These are phyloP conservation scores for Hyperoplus lanceolatus DNA, from an alignment of 2,797 vertebrate species.

Conservation along the genomic window DNA sequence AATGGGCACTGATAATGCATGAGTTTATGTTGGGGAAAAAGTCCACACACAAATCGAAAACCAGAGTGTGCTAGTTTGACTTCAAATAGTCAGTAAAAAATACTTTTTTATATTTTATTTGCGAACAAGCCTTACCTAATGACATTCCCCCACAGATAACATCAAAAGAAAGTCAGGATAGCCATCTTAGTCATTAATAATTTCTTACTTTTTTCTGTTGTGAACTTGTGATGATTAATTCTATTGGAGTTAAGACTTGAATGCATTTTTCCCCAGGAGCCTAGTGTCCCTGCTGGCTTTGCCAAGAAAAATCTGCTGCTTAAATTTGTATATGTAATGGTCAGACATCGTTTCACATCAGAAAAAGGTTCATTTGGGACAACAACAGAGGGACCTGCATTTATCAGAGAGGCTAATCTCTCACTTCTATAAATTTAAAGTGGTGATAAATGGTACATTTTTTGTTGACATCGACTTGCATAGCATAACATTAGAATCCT, in stretches of 20 bases:
- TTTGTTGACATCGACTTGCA: conserved; percentile 55
- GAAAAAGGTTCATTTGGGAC: conserved; percentile 73
- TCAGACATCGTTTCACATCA: conserved; percentile 74
- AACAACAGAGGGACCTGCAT: conserved; percentile 71
- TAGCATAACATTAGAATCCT: conserved; percentile 35
- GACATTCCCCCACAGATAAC: conserved; percentile 9
- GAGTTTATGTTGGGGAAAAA: conserved; percentile 15
- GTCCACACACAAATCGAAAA: conserved; percentile 13
- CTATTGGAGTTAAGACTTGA: conserved; percentile 69
- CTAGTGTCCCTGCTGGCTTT: conserved; percentile 68
- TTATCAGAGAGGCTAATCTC: conserved; percentile 69
- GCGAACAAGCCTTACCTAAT: too few species aligned
- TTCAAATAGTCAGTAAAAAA: too few species aligned
- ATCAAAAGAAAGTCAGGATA: conserved; percentile 28
- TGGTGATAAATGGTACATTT: conserved; percentile 67
- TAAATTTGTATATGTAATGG: conserved; percentile 76
- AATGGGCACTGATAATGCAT: conserved; percentile 45
- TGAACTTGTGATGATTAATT: conserved; percentile 78
- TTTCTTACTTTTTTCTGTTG: conserved; percentile 4
- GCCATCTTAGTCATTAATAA: too few species aligned
- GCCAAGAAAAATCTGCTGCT: conserved; percentile 77
- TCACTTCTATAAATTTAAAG: conserved; percentile 54
- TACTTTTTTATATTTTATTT: too few species aligned
- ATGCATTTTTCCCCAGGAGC: conserved; percentile 68
- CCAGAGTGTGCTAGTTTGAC: conserved; percentile 6